A percentile compares a stretch with the other conserved stretches of the same genome.
These are phyloP conservation scores for Malacoraja senta DNA, from an alignment of 2,797 vertebrate genomes.

Conservation along the genomic window DNA sequence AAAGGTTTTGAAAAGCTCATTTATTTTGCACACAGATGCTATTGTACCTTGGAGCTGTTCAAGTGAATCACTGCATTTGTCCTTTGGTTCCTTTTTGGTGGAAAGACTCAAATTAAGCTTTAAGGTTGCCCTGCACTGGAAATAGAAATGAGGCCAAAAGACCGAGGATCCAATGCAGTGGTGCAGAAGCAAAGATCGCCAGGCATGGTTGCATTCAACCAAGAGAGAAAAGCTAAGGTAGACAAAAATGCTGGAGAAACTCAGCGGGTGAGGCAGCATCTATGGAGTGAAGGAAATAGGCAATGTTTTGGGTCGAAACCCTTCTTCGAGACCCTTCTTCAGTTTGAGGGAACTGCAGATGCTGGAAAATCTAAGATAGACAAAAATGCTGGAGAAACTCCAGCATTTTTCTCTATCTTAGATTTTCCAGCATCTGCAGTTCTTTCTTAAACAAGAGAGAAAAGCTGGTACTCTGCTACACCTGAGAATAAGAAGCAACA, in stretches of 20 bases:
- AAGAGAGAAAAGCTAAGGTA: not conserved
- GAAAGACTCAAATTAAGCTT: not conserved
- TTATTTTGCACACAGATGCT: not conserved
- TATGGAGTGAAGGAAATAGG: too few relatives aligned
- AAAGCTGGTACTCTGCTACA: not conserved
- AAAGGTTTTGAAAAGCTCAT: not conserved
- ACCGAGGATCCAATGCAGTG: not conserved
- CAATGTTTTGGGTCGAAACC: too few relatives aligned
- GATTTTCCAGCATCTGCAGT: too few relatives aligned
- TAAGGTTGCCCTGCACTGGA: not conserved
- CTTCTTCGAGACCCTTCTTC: too few relatives aligned
- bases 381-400: too few relatives aligned
- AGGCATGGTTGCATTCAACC: not conserved
- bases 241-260: too few relatives aligned
- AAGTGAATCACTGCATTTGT: not conserved
- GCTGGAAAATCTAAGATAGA: too few relatives aligned
- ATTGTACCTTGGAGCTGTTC: not conserved
- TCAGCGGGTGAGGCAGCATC: too few relatives aligned
- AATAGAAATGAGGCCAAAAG: not conserved
- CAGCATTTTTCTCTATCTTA: too few relatives aligned
- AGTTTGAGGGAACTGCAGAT: too few relatives aligned
- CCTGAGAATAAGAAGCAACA: not conserved
- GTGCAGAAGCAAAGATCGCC: not conserved
- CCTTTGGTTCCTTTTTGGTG: not conserved
- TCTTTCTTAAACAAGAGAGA: not conserved